Evolutionary conservation across 2,888 invertebrate genomes (phyloP).

Genomic region (Sympetrum striolatum): DNA sequence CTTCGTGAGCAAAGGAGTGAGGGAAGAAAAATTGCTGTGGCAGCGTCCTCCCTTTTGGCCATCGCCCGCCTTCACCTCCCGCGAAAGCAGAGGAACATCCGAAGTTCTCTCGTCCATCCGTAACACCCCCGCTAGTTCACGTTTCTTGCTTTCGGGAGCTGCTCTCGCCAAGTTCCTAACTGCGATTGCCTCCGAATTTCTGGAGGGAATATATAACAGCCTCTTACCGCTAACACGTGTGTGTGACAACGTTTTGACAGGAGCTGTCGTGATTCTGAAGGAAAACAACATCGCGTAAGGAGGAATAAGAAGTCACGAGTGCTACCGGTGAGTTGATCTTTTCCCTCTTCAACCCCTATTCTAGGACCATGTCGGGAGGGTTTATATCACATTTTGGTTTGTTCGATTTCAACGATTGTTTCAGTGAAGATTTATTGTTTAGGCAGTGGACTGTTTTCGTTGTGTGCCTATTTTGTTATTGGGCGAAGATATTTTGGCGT

Average conservation of each 20-base stretch:
- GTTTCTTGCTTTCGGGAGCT: not conserved
- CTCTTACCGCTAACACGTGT: not conserved
- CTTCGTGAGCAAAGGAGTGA: not conserved
- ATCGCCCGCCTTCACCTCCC: not conserved
- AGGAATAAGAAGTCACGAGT: constrained; percentile 1
- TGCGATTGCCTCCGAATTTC: not conserved
- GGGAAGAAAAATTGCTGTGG: not conserved
- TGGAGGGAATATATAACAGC: not conserved
- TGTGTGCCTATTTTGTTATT: no score
- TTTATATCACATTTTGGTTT: no score
- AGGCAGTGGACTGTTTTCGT: no score
- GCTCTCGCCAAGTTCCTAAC: not conserved
- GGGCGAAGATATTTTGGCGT: no score
- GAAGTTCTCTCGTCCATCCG: not conserved
- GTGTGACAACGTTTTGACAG: constrained; percentile 14
- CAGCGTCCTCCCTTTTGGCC: not conserved
- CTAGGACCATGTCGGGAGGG: not conserved
- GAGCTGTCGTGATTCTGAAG: constrained; percentile 3
- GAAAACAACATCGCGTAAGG: not conserved
- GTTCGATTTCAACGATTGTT: no score
- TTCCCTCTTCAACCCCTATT: not conserved
- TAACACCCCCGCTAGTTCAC: not conserved
- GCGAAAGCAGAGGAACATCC: not conserved
- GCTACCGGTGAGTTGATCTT: not conserved
- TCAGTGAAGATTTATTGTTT: no score